Base-by-base conservation (phyloP, 2,888 invertebrate genomes). In the Nemapogon koenigi region DNA sequence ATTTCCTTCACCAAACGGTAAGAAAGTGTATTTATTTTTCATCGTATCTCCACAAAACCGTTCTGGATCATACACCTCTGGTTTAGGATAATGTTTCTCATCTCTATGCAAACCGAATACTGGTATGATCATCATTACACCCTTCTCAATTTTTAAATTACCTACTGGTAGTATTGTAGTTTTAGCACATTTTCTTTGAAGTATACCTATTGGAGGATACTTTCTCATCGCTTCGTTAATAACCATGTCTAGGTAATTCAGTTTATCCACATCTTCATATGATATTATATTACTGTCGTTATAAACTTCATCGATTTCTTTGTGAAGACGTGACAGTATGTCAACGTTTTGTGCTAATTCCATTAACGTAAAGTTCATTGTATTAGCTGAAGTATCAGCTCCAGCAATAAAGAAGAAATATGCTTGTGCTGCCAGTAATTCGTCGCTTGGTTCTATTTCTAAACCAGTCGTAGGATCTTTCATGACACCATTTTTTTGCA, bases 1-100 rank as follows among this genome's bases (percentile, higher is more conserved):
- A 30, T 76, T 73, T 28, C 81, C 81, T 48, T 71, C 78, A 8
- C 81, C 81, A 52, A 81, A 81, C 4, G 80, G 73, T 41, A 81
- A 46, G 48, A 62, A 80, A 14, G 59, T 59, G 45, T 54, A 75
- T 27, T 66, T 68, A 2, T 53, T 46, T 25, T 55, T 48, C 14
- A 56, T 50, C 2, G 43, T 15, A 4, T 6, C 3, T 16, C 18
- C 37, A 16, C 16, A 8, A 56, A 82, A 82, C 43, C 82, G 59
- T 29, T 78, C 72, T 2, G 80, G 80, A 45, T 79, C 66, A 48
- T 72, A 80, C 28, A 47, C 31, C 10, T 67, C 57, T 7, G 79
- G 70, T 27, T 76, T 51, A 0, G 65, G 62, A 39, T 49, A 75
- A 39, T 64, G 57, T 11, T 59, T 59, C 16, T 57, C 54, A 44